A percentile compares a stretch with the other conserved stretches of the same genome.
Conservation (phyloP, 2,888 invertebrate species). For the Lomographa bimaculata region DNA sequence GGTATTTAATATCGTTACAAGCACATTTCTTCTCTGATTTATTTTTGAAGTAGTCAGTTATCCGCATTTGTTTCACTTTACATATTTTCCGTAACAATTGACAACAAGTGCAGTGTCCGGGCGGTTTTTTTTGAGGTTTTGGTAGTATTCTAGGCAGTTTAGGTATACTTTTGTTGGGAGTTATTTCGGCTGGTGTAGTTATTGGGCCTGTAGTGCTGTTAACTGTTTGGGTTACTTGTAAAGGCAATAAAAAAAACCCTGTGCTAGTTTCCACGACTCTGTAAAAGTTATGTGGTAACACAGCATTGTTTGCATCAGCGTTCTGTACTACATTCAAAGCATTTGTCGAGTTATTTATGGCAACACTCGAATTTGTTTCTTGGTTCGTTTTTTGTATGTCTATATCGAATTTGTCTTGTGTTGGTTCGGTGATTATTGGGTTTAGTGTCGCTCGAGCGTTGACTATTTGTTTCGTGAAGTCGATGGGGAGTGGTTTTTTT, state of each 20-base stretch:
- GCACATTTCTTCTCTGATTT: constrained; percentile 39
- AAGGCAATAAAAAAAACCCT: constrained; percentile 50
- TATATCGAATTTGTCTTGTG: constrained; percentile 35
- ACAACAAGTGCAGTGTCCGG: constrained; percentile 67
- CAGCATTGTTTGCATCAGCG: background rate
- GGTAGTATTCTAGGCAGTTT: background rate
- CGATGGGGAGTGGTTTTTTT: constrained; percentile 54
- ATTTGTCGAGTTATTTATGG: too few relatives aligned
- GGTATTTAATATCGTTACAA: constrained; percentile 50
- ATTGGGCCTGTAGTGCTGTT: constrained; percentile 32
- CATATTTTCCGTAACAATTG: constrained; percentile 50
- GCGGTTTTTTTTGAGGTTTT: constrained; percentile 3
- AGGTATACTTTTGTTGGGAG: constrained; percentile 6
- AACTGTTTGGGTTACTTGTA: constrained; percentile 41
- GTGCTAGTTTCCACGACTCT: constrained; percentile 48
- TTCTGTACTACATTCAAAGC: too few relatives aligned
- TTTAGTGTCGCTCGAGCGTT: constrained; percentile 25
- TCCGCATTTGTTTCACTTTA: constrained; percentile 49
- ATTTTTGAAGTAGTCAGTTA: constrained; percentile 58
- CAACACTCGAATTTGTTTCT: too few relatives aligned
- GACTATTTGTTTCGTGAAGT: constrained; percentile 48
- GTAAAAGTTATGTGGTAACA: constrained; percentile 35
- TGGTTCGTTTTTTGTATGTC: constrained; percentile 16
- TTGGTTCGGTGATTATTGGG: background rate
- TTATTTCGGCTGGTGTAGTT: constrained; percentile 28